Percentiles rank a stretch among this genome's conserved stretches.
phyloP scores from a whole-genome alignment of 2,888 invertebrate species.

The Cylindroiulus punctatus region DNA sequence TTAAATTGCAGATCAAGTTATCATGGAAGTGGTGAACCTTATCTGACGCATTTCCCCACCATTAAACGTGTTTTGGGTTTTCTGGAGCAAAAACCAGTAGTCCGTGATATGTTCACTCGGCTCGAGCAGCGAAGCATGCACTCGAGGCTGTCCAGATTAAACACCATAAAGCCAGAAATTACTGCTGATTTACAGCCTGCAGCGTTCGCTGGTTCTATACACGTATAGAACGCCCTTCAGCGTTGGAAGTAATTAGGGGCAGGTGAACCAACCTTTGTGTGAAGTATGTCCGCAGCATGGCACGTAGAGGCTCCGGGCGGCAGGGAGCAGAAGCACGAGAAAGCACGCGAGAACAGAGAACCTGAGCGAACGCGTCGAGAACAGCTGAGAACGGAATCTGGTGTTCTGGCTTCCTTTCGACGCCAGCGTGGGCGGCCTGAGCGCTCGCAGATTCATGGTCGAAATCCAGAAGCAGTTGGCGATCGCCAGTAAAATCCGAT shows the following conservation, averaged over 20 bases:
- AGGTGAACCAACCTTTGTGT: conserved; percentile 54
- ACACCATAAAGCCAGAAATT: conserved; percentile 23
- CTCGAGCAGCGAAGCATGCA: neutral
- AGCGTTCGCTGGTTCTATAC: neutral
- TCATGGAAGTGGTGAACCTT: neutral
- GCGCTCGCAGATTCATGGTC: neutral
- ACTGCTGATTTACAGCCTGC: conserved; percentile 1
- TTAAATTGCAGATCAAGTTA: neutral
- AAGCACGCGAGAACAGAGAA: neutral
- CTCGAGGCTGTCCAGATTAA: conserved; percentile 19
- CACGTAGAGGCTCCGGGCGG: conserved; percentile 43
- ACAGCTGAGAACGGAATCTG: neutral
- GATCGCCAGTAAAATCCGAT: conserved; percentile 13
- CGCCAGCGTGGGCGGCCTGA: neutral
- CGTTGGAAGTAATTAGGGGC: neutral
- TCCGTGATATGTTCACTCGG: neutral
- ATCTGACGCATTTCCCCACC: neutral
- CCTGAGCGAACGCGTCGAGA: neutral
- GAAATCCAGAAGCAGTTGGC: neutral
- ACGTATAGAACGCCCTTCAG: neutral
- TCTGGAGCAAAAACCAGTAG: neutral
- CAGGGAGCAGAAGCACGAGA: neutral
- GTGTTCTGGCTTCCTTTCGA: neutral
- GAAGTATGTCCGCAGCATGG: conserved; percentile 56
- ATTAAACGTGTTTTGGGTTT: neutral